Evolutionary conservation across 2,888 invertebrate species (phyloP), one percentile per base, ranked within the genome.

Genomic region (Chymomyza procnemis): DNA sequence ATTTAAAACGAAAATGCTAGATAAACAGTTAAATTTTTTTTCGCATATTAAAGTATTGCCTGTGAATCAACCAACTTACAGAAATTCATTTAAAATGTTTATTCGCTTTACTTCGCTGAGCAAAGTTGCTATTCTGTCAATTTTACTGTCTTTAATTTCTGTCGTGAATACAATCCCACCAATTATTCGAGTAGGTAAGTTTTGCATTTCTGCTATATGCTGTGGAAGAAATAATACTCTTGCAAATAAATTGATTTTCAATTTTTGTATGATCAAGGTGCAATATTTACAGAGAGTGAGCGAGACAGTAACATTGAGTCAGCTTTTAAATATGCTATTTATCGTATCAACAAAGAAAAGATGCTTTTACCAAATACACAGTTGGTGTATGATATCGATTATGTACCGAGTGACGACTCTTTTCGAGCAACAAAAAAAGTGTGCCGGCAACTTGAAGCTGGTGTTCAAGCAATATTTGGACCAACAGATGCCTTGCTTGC

Each of bases 281-380:
- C 97, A 54, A 95, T 98, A 76, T 97, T 98, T 91, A 96, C 96
- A 0, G 97, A 97, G 87, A 97, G 98, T 85, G 95, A 96, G 73
- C 95, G 95, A 73, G 96, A 96, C 76, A 96, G 95, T 76, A 96
- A 96, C 73, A 94, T 96, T 0, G 97, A 97, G 91, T 92, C 97
- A 76, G 97, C 98, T 1, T 98, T 98, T 92, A 97, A 97, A 88
- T 97, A 97, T 92, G 97, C 98, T 6, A 96, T 98, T 14, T 97
- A 97, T 91, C 94, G 96, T 77, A 96, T 98, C 88, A 98, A 98
- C 92, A 96, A 97, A 88, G 97, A 97, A 86, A 93, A 95, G 64
- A 93, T 93, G 70, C 92, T 98, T 16, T 92, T 98, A 64, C 95
- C 97, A 0, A 95, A 97, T 87, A 96, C 96, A 0, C 96, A 97